Base-by-base conservation (phyloP, 1,140 invertebrate species). In the Drosophila saltans region DNA sequence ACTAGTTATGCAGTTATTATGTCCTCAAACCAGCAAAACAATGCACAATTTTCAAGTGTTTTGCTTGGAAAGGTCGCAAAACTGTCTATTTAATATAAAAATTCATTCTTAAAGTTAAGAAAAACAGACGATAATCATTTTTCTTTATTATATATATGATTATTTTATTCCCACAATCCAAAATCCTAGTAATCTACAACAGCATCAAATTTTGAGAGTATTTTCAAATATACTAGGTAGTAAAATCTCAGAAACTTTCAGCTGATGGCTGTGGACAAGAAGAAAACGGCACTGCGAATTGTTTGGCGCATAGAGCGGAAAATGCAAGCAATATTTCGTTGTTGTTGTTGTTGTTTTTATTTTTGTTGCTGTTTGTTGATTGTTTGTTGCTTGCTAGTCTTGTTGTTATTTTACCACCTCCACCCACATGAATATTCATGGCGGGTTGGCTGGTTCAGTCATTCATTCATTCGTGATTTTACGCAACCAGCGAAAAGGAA, bases 381-480 rank as follows among this genome's bases (percentile, higher is more conserved):
- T 45, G 21, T 52, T 52, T 52, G 45, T n/a, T 60, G 43, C 66
- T 60, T 28, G 43, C 66, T 60, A 30, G 30, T 60, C 45, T 21
- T 58, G 28, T 10, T 77, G 75, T 71, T 36, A 36, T 7, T 7
- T 5, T 36, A 5, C 33, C 4, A 3, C 28, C 28, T 36, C 33
- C 33, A 5, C 66, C 70, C 72, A 77, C 84, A 88, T 88, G 84
- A 88, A 88, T 88, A 88, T 88, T 88, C 84, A 88, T 88, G 75
- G 77, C 80, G 68, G 68, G 72, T 82, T 52, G 82, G 83, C 80
- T 61, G 67, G 76, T 76, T 80, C 83, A 89, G 83, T 88, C 83
- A 88, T 88, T 88, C 83, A 83, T 88, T 88, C 83, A 88, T 83
- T 88, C 83, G 84, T 88, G 83, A 88, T 88, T 88, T 88, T 84